Evolutionary conservation across 35 echinoderm and acorn worm genomes (phyloP).

Genomic region (Diadema setosum): DNA sequence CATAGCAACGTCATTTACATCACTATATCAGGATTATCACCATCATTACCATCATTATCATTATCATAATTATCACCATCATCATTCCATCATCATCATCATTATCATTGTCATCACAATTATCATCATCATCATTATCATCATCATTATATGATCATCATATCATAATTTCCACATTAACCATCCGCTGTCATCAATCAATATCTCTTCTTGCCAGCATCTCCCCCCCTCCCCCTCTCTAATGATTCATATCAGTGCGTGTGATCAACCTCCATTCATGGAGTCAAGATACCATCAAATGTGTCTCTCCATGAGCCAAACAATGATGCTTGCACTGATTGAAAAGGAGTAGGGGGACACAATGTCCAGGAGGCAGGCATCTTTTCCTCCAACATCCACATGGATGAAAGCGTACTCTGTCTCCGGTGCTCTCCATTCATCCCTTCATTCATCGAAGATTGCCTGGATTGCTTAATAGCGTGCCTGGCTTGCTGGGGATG

Average conservation of each 20-base stretch:
- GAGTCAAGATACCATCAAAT: neutral
- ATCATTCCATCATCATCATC: neutral
- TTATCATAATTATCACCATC: neutral
- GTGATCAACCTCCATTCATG: neutral
- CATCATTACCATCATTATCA: too few species aligned
- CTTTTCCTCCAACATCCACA: neutral
- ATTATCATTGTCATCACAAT: neutral
- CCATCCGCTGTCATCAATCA: neutral
- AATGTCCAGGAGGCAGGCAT: neutral
- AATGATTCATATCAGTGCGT: neutral
- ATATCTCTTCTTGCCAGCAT: neutral
- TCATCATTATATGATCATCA: neutral
- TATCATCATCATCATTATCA: neutral
- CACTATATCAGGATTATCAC: too few species aligned
- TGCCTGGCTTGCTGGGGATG: too few species aligned
- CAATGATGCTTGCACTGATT: neutral
- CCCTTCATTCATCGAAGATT: neutral
- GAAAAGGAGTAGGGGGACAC: neutral
- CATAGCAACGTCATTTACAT: too few species aligned
- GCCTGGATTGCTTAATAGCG: too few species aligned
- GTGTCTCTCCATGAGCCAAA: neutral
- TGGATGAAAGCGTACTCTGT: neutral
- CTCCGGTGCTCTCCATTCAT: neutral
- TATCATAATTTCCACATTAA: neutral
- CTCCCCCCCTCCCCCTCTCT: neutral